Conservation (phyloP, 2,797 vertebrate species). For the Masticophis lateralis region DNA sequence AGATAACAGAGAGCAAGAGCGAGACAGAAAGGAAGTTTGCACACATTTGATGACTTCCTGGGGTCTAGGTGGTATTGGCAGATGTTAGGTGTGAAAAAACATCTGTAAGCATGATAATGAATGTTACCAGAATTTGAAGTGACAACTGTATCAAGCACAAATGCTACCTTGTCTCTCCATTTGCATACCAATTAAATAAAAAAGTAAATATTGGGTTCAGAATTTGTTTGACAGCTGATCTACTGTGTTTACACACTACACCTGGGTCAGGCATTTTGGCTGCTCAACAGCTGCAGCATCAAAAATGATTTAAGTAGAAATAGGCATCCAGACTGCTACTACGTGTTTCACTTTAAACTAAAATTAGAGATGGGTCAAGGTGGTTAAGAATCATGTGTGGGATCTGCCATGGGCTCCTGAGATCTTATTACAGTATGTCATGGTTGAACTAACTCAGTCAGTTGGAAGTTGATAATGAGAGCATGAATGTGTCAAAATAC, state of each 20-base stretch:
- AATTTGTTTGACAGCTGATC: conserved; percentile 93
- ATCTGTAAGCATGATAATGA: conserved; percentile 85
- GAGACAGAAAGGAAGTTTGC: conserved; percentile 87
- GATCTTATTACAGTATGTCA: conserved; percentile 39
- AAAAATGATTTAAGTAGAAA: conserved; percentile 75
- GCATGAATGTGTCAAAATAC: not conserved
- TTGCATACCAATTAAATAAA: conserved; percentile 78
- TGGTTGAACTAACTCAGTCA: not conserved
- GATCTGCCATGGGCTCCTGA: conserved; percentile 33
- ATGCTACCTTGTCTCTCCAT: conserved; percentile 76
- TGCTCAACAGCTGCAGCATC: conserved; percentile 79
- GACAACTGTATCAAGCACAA: conserved; percentile 85
- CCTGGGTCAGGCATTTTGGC: conserved; percentile 83
- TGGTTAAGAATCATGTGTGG: conserved; percentile 51
- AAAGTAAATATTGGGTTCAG: conserved; percentile 79
- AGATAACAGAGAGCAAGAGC: conserved; percentile 87
- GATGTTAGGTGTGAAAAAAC: conserved; percentile 82
- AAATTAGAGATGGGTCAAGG: conserved; percentile 65
- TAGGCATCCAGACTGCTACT: conserved; percentile 84
- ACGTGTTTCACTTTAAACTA: conserved; percentile 65
- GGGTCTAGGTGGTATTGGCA: conserved; percentile 89
- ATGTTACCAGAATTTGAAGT: conserved; percentile 82
- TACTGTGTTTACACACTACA: conserved; percentile 84
- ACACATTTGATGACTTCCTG: conserved; percentile 87
- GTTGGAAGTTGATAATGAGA: not conserved